Conservation (phyloP, 30 jellyfish, hydroid and myxozoan species). For the Cassiopea xamachana region DNA sequence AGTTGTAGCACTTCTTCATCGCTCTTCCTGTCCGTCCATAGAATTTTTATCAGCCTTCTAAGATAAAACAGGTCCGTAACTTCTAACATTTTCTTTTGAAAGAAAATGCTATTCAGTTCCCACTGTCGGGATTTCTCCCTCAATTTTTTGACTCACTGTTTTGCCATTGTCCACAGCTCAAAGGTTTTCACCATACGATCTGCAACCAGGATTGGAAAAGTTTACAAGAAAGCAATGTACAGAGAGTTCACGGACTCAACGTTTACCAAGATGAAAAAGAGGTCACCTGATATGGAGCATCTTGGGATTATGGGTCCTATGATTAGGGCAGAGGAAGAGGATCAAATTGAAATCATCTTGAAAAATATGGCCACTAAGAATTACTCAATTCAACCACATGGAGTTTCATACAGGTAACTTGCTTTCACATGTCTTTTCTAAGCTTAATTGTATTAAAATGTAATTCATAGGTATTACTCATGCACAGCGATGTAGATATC, state of each 20-base stretch:
- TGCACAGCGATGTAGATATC: too few species aligned
- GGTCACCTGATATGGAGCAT: slow-evolving; percentile 38
- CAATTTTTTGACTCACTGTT: too few species aligned
- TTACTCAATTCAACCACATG: slow-evolving; percentile 77
- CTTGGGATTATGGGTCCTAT: slow-evolving; percentile 77
- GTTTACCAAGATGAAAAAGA: slow-evolving; percentile 37
- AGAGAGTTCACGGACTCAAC: slow-evolving; percentile 64
- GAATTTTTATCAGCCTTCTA: too few species aligned
- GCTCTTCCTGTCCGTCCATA: too few species aligned
- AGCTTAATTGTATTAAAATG: too few species aligned
- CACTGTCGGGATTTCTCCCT: too few species aligned
- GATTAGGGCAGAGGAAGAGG: slow-evolving; percentile 80
- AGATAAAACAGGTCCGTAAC: too few species aligned
- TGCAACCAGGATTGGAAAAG: slow-evolving; percentile 69
- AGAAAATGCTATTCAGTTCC: too few species aligned
- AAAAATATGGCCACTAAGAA: slow-evolving; percentile 72
- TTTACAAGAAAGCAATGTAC: slow-evolving; percentile 81
- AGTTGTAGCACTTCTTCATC: too few species aligned
- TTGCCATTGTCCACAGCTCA: slow-evolving; percentile 19
- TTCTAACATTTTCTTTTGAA: too few species aligned
- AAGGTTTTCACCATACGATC: slow-evolving; percentile 56
- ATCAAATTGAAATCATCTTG: slow-evolving; percentile 57
- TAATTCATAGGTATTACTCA: too few species aligned
- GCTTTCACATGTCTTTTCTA: too few species aligned
- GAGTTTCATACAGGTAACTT: slow-evolving; percentile 70